phyloP scores from a whole-genome alignment of 2,113 vertebrate genomes.

The Piprites chloris region DNA sequence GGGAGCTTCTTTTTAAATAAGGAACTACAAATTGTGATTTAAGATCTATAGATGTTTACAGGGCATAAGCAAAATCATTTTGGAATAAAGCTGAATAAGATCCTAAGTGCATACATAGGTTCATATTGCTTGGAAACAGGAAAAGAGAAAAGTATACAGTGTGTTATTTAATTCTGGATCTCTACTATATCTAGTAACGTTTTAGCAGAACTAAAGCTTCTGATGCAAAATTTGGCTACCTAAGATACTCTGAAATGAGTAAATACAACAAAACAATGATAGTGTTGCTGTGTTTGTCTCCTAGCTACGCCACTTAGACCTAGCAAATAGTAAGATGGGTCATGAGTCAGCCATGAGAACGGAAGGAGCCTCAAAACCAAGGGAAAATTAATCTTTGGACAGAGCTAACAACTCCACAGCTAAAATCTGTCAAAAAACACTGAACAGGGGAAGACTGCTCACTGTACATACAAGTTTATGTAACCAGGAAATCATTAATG shows the following conservation, averaged over 20 bases:
- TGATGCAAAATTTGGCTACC: conserved; percentile 9
- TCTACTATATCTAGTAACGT: not conserved
- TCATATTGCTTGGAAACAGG: not conserved
- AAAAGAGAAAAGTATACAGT: not conserved
- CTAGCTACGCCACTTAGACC: conserved; percentile 12
- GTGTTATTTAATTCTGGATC: not conserved
- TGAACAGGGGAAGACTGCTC: not conserved
- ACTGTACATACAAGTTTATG: not conserved
- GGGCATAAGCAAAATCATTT: not conserved
- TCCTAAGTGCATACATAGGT: not conserved
- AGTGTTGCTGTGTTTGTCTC: conserved; percentile 36
- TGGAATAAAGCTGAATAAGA: not conserved
- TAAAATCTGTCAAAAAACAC: not conserved
- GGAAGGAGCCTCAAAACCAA: conserved; percentile 7
- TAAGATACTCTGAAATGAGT: not conserved
- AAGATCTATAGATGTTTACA: not conserved
- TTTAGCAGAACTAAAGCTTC: not conserved
- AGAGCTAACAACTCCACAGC: not conserved
- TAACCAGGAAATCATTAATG: not conserved
- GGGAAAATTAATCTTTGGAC: conserved; percentile 1
- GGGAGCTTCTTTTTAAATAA: not conserved
- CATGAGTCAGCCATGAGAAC: conserved; percentile 20
- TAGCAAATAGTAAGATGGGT: not conserved
- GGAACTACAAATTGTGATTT: not conserved
- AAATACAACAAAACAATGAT: conserved; percentile 25